Base-by-base conservation (phyloP, 2,797 vertebrate genomes). In the Hozukius guyotensis region DNA sequence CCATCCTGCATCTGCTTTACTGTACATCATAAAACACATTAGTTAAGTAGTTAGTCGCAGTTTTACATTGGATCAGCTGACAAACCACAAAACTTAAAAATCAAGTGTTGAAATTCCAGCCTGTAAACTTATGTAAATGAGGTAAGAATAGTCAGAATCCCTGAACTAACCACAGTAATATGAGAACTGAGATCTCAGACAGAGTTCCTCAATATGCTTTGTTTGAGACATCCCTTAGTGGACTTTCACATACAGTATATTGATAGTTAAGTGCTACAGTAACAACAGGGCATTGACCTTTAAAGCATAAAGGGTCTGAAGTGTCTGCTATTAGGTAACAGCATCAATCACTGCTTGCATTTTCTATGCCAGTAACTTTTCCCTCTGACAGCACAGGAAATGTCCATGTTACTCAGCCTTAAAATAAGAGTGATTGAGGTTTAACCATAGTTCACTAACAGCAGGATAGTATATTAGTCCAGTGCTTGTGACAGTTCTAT, bases 161-260 rank as follows among this genome's bases (percentile, higher is more conserved):
- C 24, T 38, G n/a, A 31, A 9, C 14, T 56, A 8, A 6, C 0
- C 25, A 25, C 16, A 59, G 72, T 80, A 27, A 83, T 53, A 67
- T 75, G 10, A 73, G 80, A 87, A 83, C 63, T 52, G 24, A 70
- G 11, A 46, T 75, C 4, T 27, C 34, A 75, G 49, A 53, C 24
- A 10, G 2, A 69, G 72, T 86, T 86, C 81, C 82, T 82, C 65
- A 70, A 16, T 75, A 18, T 49, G 6, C 56, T 69, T 32, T 27
- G 18, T 46, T 46, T 62, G 6, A 38, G 34, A 67, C 64, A 27
- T 60, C 22, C 38, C 14, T 49, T 13, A 38, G 36, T 38, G 36
- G 36, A 80, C 75, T 49, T 20, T 7, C 34, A 29, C 6, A 8
- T 13, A 22, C 25, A 53, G 13, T 24, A 3, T 66, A 38, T 32